Percentiles rank a stretch among this genome's conserved stretches.
phyloP scores from a whole-genome alignment of 2,113 vertebrate species.

The Scytalopus superciliaris region DNA sequence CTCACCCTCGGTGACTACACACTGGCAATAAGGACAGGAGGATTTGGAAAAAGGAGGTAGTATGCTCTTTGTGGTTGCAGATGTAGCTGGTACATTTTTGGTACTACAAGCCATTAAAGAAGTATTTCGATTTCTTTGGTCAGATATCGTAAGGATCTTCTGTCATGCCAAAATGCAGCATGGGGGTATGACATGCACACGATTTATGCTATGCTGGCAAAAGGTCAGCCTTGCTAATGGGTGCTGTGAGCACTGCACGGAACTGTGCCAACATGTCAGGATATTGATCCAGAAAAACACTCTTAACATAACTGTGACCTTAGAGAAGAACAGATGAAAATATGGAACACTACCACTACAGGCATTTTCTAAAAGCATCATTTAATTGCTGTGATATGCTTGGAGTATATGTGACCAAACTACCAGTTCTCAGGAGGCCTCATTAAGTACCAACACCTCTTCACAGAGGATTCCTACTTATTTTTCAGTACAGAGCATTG shows the following conservation, averaged over 20 bases:
- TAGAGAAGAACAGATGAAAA: not conserved
- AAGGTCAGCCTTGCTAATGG: slow-evolving; percentile 3
- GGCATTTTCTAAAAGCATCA: not conserved
- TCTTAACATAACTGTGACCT: not conserved
- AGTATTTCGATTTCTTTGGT: not conserved
- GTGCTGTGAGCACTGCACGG: not conserved
- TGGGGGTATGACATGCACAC: not conserved
- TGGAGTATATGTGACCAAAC: not conserved
- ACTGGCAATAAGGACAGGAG: slow-evolving; percentile 61
- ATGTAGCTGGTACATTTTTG: not conserved
- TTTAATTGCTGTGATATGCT: not conserved
- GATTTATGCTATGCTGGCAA: not conserved
- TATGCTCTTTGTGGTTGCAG: not conserved
- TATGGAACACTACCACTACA: not conserved
- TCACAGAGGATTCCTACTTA: not conserved
- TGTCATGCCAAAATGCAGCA: not conserved
- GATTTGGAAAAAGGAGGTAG: slow-evolving; percentile 13
- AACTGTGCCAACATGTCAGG: not conserved
- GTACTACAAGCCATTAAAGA: not conserved
- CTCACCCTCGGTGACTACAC: slow-evolving; percentile 46
- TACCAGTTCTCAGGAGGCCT: not conserved
- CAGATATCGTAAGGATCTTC: not conserved
- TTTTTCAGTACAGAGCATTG: not conserved
- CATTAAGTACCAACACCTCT: rapidly evolving
- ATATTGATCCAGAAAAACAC: not conserved